These are phyloP conservation scores for Procambarus virginalis DNA, from an alignment of 1,140 invertebrate genomes.

Conservation along the genomic window DNA sequence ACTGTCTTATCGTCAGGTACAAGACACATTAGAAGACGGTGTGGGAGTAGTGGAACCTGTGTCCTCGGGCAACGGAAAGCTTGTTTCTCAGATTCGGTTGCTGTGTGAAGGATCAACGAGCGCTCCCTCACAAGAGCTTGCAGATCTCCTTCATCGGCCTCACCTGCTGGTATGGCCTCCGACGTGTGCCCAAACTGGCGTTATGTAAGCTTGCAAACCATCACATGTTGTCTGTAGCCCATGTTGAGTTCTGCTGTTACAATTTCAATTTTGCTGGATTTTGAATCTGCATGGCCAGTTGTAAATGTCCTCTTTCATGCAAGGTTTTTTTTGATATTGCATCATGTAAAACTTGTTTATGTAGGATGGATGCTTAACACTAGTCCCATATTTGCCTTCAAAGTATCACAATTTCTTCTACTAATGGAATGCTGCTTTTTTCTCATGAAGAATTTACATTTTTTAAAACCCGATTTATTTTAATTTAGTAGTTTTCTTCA, in stretches of 20 bases:
- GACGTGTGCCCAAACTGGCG: constrained; percentile 52
- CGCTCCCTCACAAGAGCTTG: constrained; percentile 50
- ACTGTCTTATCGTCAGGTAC: constrained; percentile 15
- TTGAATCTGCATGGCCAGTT: neutral
- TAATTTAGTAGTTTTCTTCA: neutral
- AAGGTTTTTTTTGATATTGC: neutral
- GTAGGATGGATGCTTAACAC: neutral
- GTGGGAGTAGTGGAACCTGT: constrained; percentile 52
- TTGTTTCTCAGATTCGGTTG: constrained; percentile 27
- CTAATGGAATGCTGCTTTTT: neutral
- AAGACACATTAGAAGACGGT: constrained; percentile 54
- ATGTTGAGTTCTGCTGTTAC: neutral
- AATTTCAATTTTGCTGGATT: neutral
- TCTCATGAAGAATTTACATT: neutral
- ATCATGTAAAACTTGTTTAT: neutral
- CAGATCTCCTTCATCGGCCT: constrained; percentile 55
- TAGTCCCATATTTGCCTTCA: neutral
- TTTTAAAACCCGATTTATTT: neutral
- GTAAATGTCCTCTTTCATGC: neutral
- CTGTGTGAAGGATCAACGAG: constrained; percentile 51
- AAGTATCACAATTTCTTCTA: neutral
- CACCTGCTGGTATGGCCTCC: constrained; percentile 65
- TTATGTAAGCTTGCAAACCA: constrained; percentile 60
- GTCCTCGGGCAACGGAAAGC: constrained; percentile 40
- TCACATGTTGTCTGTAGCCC: constrained; percentile 20